Conservation (phyloP, 1,140 invertebrate genomes). For the Drosophila chauvacae region DNA sequence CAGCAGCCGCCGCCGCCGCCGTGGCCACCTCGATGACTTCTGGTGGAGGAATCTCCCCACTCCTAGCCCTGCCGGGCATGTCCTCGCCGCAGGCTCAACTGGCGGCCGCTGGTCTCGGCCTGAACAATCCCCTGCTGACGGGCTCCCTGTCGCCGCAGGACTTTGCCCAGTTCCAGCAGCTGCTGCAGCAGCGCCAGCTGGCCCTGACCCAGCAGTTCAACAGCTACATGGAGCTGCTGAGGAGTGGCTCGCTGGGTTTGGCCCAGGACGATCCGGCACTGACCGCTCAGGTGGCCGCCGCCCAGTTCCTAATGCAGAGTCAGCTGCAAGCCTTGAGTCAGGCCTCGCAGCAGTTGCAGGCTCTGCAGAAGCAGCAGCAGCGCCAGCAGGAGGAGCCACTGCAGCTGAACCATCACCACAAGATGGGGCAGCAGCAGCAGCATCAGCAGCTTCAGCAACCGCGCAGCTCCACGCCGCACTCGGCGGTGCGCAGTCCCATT, state of each 20-base stretch:
- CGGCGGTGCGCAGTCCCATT: slow-evolving; percentile 80
- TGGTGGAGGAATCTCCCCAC: slow-evolving; percentile 64
- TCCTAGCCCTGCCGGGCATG: slow-evolving; percentile 62
- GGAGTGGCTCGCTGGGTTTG: slow-evolving; percentile 68
- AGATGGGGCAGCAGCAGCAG: slow-evolving; percentile 67
- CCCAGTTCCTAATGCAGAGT: slow-evolving; percentile 81
- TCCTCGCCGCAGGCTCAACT: slow-evolving; percentile 72
- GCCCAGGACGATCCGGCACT: slow-evolving; percentile 72
- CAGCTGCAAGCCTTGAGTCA: slow-evolving; percentile 92
- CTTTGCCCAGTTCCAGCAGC: slow-evolving; percentile 76
- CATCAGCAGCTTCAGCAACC: slow-evolving; percentile 82
- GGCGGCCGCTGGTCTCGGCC: slow-evolving; percentile 51
- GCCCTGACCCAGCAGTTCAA: slow-evolving; percentile 81
- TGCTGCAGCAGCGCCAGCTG: slow-evolving; percentile 77
- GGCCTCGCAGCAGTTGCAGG: slow-evolving; percentile 92
- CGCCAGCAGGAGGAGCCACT: slow-evolving; percentile 84
- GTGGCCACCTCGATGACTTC: slow-evolving; percentile 25
- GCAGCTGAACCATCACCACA: slow-evolving; percentile 54
- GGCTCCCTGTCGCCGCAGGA: slow-evolving; percentile 71
- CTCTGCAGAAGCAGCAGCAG: slow-evolving; percentile 91
- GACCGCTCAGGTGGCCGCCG: slow-evolving; percentile 72
- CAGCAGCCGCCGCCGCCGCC: slow-evolving; percentile 62
- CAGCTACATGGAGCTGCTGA: slow-evolving; percentile 75
- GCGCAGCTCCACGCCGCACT: slow-evolving; percentile 85
- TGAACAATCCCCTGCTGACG: slow-evolving; percentile 53